Evolutionary conservation across 2,888 invertebrate species (phyloP).

Genomic region (Diploptera punctata): DNA sequence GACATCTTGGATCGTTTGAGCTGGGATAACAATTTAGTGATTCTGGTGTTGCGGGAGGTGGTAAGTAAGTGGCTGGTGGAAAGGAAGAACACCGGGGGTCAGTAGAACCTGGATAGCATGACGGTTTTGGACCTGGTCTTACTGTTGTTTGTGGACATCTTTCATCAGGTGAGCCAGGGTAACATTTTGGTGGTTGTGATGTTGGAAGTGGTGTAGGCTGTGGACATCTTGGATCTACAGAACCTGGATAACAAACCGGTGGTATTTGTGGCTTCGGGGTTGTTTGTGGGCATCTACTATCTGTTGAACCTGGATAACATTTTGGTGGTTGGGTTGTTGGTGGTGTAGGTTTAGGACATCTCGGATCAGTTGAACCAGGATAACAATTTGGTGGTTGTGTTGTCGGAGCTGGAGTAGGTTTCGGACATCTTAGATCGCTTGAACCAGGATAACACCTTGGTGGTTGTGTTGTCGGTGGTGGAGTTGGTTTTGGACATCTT

Average conservation of each 20-base stretch:
- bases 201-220: conserved; percentile 35
- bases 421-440: conserved; percentile 35
- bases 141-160: conserved; percentile 44
- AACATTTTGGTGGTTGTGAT: conserved; percentile 37
- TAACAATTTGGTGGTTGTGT: conserved; percentile 45
- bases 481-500: conserved; percentile 43
- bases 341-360: conserved; percentile 35
- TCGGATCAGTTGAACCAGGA: conserved; percentile 48
- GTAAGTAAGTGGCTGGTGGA: conserved; percentile 44
- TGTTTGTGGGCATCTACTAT: conserved; percentile 36
- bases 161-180: conserved; percentile 47
- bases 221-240: background rate
- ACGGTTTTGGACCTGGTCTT: conserved; percentile 44
- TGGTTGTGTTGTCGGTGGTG: conserved; percentile 33
- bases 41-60: conserved; percentile 27
- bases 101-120: conserved; percentile 36
- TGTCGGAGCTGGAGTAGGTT: conserved; percentile 45
- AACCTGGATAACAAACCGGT: background rate
- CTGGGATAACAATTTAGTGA: conserved; percentile 49
- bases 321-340: conserved; percentile 27
- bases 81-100: conserved; percentile 42
- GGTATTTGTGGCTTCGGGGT: background rate
- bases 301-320: conserved; percentile 30
- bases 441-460: conserved; percentile 37
- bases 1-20: conserved; percentile 50